Percentiles rank a stretch among this genome's conserved stretches.
phyloP scores from a whole-genome alignment of 2,888 invertebrate genomes.

The Tetragnatha montana region DNA sequence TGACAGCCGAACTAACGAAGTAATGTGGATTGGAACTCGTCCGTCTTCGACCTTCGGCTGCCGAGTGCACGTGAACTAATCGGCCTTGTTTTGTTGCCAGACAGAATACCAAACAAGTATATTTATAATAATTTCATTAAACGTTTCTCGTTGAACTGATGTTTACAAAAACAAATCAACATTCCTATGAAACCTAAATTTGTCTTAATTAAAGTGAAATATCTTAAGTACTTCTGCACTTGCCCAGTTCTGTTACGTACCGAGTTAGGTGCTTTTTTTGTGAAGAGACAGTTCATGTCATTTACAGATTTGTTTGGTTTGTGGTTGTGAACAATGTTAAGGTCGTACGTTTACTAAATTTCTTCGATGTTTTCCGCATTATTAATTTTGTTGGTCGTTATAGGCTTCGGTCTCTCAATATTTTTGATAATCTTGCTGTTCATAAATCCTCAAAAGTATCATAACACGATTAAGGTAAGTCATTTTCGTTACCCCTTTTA shows the following conservation, averaged over 20 bases:
- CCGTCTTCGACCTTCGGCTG: background rate
- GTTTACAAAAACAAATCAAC: background rate
- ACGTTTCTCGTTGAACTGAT: background rate
- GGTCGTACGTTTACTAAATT: slow-evolving; percentile 23
- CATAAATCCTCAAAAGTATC: slow-evolving; percentile 59
- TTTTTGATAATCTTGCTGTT: slow-evolving; percentile 64
- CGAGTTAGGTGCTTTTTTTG: background rate
- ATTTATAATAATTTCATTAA: background rate
- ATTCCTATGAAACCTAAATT: no score
- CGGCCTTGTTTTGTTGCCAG: slow-evolving; percentile 1
- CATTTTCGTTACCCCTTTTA: background rate
- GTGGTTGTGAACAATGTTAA: slow-evolving; percentile 44
- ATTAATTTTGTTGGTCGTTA: slow-evolving; percentile 48
- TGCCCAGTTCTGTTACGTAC: no score
- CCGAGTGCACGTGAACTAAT: background rate
- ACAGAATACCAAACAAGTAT: background rate
- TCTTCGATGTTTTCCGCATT: slow-evolving; percentile 61
- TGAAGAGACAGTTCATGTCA: slow-evolving; percentile 12
- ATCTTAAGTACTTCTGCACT: no score
- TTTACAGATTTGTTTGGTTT: slow-evolving; percentile 33
- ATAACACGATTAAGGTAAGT: slow-evolving; percentile 53
- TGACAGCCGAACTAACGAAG: background rate
- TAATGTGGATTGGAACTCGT: background rate
- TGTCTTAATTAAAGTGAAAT: no score
- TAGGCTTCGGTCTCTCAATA: slow-evolving; percentile 57